Base-by-base conservation (phyloP, 35 echinoderm and acorn worm species). In the Patiria miniata region DNA sequence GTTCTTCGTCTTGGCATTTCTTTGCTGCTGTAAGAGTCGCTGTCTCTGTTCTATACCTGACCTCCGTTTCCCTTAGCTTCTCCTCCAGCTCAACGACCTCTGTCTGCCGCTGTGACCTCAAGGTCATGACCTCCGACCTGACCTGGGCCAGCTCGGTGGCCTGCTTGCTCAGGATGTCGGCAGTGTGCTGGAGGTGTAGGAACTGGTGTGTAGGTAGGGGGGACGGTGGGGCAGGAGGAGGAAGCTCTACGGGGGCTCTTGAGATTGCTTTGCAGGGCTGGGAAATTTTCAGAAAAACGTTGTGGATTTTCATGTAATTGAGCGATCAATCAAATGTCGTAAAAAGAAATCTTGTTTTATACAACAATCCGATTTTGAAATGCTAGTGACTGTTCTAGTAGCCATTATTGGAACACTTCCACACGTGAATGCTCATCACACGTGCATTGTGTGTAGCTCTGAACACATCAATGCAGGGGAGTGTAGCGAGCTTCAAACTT, bases 111-210 rank as follows among this genome's bases (percentile, higher is more conserved):
- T 69, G 61, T 69, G 61, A 69, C 28, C 61, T 69, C 61, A 69
- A 69, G 28, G 61, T 69, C 61, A 69, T 69, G 61, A 69, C 61
- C 51, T 82, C 80, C 23, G 80, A 52, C 47, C 51, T 50, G 0
- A 82, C 40, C 51, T 82, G 80, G 7, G 80, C 80, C 14, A 82
- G 40, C 51, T 82, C 80, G 15, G 80, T 82, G 51, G 80, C 80
- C 47, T 82, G 80, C 47, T 52, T 82, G 40, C 40, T 82, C 23
- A 82, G 51, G 33, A 82, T 82, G 51, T 82, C 80, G 30, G 80
- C 80, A 8, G 80, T 82, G 80, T 82, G 80, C 29, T 52, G 39
- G 6, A 82, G 47, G 47, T 82, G 80, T 18, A 51, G 26, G 51
- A 23, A 82, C 19, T 82, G 80, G 47, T 69, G 61, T 12, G 61